Conservation (phyloP, 2,888 invertebrate genomes). For the Crocallis elinguaria region DNA sequence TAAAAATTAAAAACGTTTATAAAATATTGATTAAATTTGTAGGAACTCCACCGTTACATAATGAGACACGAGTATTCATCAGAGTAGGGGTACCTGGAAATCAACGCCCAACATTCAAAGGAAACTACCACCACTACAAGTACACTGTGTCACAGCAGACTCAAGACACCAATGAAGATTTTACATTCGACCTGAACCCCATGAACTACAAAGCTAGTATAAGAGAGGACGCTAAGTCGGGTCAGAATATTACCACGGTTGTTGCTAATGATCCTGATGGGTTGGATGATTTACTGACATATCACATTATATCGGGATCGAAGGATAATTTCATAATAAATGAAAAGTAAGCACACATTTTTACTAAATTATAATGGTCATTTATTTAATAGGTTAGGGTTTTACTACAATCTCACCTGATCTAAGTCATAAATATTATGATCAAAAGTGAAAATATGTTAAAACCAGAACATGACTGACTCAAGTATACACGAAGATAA, state of each 20-base stretch:
- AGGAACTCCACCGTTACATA: conserved; percentile 87
- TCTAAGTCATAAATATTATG: too few species aligned
- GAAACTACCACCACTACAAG: conserved; percentile 87
- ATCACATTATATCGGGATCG: conserved; percentile 89
- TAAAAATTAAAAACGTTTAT: background rate
- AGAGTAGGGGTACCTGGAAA: conserved; percentile 93
- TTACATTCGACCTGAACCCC: conserved; percentile 85
- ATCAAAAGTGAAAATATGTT: too few species aligned
- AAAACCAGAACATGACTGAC: too few species aligned
- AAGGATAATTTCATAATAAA: conserved; percentile 92
- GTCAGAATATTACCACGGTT: conserved; percentile 88
- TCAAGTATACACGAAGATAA: too few species aligned
- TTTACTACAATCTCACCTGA: too few species aligned
- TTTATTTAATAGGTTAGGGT: too few species aligned
- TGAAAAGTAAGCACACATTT: conserved; percentile 81
- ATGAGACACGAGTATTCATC: conserved; percentile 87
- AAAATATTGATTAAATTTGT: conserved; percentile 15
- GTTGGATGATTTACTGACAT: conserved; percentile 87
- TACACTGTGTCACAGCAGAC: conserved; percentile 65
- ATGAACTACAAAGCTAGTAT: conserved; percentile 89
- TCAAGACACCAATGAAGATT: conserved; percentile 66
- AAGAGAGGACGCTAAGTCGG: conserved; percentile 88
- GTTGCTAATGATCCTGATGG: conserved; percentile 92
- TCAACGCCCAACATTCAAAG: conserved; percentile 91
- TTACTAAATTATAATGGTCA: background rate